phyloP scores from a whole-genome alignment of 2,888 invertebrate species.

The Alcis repandata region DNA sequence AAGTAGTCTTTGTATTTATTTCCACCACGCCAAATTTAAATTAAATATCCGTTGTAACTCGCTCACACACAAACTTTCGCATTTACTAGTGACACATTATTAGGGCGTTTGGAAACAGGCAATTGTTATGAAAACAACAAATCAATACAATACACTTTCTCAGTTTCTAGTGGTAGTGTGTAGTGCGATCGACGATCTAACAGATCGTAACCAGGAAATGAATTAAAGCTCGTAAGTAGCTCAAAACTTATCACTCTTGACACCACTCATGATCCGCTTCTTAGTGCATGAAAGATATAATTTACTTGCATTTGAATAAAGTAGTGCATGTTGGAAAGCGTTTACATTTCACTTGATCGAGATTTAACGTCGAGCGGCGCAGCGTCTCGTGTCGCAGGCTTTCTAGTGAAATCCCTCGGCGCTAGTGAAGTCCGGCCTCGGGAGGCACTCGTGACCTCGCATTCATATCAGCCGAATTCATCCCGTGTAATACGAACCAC shows the following conservation, averaged over 20 bases:
- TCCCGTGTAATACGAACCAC: slow-evolving; percentile 38
- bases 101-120: slow-evolving; percentile 3
- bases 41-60: too few species aligned
- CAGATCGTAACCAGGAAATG: slow-evolving; percentile 3
- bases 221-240: slow-evolving; percentile 14
- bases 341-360: slow-evolving; percentile 67
- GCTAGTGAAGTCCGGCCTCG: slow-evolving; percentile 47
- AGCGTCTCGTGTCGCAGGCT: slow-evolving; percentile 71
- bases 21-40: too few species aligned
- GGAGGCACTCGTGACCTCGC: slow-evolving; percentile 63
- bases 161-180: background rate
- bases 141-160: background rate
- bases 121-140: slow-evolving; percentile 15
- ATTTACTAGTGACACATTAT: too few species aligned
- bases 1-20: too few species aligned
- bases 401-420: slow-evolving; percentile 69
- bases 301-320: slow-evolving; percentile 48
- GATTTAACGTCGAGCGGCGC: slow-evolving; percentile 66
- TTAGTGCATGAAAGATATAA: slow-evolving; percentile 45
- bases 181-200: too few species aligned
- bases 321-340: slow-evolving; percentile 64
- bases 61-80: too few species aligned
- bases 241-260: slow-evolving; percentile 3
- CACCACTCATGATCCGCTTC: slow-evolving; percentile 42
- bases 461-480: slow-evolving; percentile 52